phyloP scores from a whole-genome alignment of 2,113 vertebrate species.

The Cervus canadensis region DNA sequence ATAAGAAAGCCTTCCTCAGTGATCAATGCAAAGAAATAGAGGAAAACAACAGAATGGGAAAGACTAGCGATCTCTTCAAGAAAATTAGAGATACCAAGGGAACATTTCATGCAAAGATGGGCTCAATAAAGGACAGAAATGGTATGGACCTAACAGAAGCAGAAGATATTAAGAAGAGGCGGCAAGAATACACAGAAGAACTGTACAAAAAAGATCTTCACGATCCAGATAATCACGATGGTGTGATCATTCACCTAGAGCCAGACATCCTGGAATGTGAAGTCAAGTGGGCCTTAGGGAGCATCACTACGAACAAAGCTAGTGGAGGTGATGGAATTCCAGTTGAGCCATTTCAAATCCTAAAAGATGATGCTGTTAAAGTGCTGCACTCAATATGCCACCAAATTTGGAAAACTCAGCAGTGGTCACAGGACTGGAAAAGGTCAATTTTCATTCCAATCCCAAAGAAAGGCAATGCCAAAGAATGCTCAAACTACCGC shows the following conservation, averaged over 20 bases:
- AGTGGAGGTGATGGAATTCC: neutral
- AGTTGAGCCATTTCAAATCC: neutral
- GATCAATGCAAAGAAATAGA: neutral
- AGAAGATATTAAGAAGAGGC: neutral
- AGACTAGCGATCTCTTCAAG: neutral
- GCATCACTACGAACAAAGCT: neutral
- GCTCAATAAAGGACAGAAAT: neutral
- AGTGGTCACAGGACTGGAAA: neutral
- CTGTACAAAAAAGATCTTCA: neutral
- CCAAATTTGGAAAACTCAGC: neutral
- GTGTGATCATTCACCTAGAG: neutral
- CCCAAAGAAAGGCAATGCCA: neutral
- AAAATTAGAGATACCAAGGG: neutral
- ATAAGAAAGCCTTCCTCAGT: neutral
- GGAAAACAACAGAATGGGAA: neutral
- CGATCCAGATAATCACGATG: neutral
- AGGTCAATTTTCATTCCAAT: neutral
- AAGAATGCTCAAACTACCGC: neutral
- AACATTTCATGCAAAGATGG: neutral
- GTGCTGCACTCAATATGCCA: neutral
- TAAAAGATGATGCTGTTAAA: neutral
- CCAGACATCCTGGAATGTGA: neutral
- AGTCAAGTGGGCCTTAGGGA: neutral
- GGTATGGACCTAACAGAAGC: neutral
- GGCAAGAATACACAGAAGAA: neutral